Percentiles rank a stretch among this genome's conserved stretches.
Evolutionary conservation across 2,113 vertebrate species (phyloP).

Genomic region (Thamnophis sirtalis): DNA sequence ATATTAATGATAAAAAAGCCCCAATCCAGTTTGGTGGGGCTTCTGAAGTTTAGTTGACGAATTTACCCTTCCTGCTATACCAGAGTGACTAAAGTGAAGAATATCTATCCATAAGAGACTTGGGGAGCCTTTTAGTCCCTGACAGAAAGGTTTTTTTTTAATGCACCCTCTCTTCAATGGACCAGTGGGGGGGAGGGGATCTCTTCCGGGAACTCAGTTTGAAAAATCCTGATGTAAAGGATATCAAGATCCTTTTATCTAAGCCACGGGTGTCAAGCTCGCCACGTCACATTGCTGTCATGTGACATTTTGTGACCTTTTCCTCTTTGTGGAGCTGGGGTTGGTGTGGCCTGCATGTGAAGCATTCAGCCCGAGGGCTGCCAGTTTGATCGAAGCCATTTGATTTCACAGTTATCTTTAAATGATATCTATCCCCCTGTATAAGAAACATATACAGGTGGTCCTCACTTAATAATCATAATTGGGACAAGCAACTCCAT

Average conservation of each 20-base stretch:
- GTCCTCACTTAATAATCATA: neutral
- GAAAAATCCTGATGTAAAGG: neutral
- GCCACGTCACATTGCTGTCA: no score
- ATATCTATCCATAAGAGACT: neutral
- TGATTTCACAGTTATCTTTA: neutral
- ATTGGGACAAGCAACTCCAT: neutral
- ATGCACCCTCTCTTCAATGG: neutral
- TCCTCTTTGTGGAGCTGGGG: no score
- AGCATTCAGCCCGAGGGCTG: accelerated
- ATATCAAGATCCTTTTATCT: neutral
- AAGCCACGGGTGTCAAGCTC: no score
- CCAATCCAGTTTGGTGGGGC: neutral
- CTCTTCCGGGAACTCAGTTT: neutral
- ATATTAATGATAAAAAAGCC: neutral
- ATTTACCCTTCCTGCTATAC: neutral
- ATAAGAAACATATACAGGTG: neutral
- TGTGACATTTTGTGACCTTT: no score
- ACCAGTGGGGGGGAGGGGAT: neutral
- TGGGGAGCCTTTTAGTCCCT: neutral
- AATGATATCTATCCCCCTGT: neutral
- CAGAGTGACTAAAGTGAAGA: neutral
- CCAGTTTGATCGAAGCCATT: neutral
- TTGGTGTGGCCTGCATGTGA: no score
- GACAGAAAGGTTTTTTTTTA: neutral
- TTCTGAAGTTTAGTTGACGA: neutral